A percentile compares a stretch with the other conserved stretches of the same genome.
Conservation (phyloP, 2,888 invertebrate species). For the Schizotus pectinicornis region DNA sequence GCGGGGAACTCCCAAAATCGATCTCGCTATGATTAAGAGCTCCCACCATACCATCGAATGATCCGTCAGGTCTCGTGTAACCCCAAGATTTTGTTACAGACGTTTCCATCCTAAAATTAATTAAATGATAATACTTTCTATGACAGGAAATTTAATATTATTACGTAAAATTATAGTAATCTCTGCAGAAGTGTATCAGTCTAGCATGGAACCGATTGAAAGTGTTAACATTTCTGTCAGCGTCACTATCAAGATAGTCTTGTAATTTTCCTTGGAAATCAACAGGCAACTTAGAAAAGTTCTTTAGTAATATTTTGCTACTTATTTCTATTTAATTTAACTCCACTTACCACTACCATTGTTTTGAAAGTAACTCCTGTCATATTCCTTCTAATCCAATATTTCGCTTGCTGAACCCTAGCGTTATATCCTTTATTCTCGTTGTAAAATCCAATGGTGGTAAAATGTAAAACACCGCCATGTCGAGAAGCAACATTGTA, state of each 20-base stretch:
- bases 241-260: slow-evolving; percentile 44
- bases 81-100: slow-evolving; percentile 47
- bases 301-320: slow-evolving; percentile 3
- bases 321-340: not conserved
- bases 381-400: slow-evolving; percentile 45
- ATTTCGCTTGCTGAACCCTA: slow-evolving; percentile 31
- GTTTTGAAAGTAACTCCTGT: slow-evolving; percentile 44
- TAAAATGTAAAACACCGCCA: slow-evolving; percentile 37
- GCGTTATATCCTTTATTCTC: slow-evolving; percentile 30
- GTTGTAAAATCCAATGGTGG: slow-evolving; percentile 36
- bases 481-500: slow-evolving; percentile 42
- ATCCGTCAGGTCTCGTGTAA: slow-evolving; percentile 43
- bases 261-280: slow-evolving; percentile 40
- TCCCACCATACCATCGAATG: slow-evolving; percentile 50
- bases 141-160: slow-evolving; percentile 1
- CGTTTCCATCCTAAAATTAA: slow-evolving; percentile 38
- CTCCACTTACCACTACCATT: slow-evolving; percentile 42
- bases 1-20: slow-evolving; percentile 49
- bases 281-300: slow-evolving; percentile 44
- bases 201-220: slow-evolving; percentile 49
- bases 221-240: slow-evolving; percentile 43
- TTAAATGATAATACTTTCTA: too few relatives aligned
- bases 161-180: slow-evolving; percentile 50
- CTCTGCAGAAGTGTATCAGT: slow-evolving; percentile 40
- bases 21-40: slow-evolving; percentile 39